A percentile compares a stretch with the other conserved stretches of the same genome.
These are phyloP conservation scores for Drosophila yooni DNA, from an alignment of 2,888 invertebrate genomes.

Conservation along the genomic window DNA sequence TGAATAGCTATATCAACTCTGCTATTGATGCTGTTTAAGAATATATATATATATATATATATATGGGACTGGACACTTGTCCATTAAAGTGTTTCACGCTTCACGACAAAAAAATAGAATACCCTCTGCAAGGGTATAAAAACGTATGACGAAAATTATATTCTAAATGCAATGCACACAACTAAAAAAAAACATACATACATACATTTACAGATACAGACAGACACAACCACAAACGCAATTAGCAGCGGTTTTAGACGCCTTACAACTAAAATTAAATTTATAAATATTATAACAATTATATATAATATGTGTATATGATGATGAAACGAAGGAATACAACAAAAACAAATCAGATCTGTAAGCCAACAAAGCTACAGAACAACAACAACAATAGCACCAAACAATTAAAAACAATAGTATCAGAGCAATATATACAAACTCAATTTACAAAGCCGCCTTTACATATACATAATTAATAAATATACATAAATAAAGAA, in stretches of 20 bases:
- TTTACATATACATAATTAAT: constrained; percentile 25
- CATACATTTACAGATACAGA: constrained; percentile 11
- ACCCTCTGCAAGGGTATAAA: constrained; percentile 3
- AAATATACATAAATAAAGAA: constrained; percentile 20
- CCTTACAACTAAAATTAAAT: constrained; percentile 64
- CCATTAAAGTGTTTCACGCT: neutral
- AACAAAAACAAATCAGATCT: constrained; percentile 17
- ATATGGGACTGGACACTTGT: neutral
- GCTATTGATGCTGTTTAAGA: neutral
- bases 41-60: neutral
- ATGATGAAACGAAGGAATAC: constrained; percentile 24
- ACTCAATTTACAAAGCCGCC: constrained; percentile 43
- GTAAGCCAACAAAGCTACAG: constrained; percentile 32
- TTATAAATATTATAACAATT: constrained; percentile 35
- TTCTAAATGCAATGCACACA: constrained; percentile 63
- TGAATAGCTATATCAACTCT: neutral
- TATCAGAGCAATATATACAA: constrained; percentile 55
- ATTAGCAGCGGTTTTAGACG: constrained; percentile 75
- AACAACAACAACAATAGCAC: constrained; percentile 33
- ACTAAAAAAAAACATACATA: constrained; percentile 20
- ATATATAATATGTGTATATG: constrained; percentile 39
- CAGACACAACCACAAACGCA: constrained; percentile 51
- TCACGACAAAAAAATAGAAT: neutral
- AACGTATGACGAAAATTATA: constrained; percentile 32
- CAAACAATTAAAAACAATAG: constrained; percentile 41